phyloP scores from a whole-genome alignment of 2,797 vertebrate species.

The Onychomys arenicola region DNA sequence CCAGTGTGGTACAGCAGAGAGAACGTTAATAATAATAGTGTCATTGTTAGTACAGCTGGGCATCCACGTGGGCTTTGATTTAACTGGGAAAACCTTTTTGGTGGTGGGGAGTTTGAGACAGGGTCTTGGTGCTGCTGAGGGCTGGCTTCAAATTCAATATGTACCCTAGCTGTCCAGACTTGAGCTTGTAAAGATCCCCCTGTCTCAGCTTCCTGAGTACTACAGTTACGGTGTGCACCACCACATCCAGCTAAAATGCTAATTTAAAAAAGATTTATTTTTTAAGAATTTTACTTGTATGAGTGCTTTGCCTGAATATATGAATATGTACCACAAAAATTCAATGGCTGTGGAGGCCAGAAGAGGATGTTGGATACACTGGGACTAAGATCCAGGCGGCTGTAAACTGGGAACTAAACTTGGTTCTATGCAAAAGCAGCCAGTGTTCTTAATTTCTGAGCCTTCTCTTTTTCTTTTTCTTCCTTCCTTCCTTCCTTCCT shows the following conservation, averaged over 20 bases:
- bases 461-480: too few relatives aligned
- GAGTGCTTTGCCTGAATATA: background rate
- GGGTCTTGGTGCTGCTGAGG: background rate
- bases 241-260: background rate
- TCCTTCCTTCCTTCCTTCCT: too few relatives aligned
- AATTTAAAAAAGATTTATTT: background rate
- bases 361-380: background rate
- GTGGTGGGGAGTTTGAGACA: background rate
- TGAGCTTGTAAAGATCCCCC: background rate
- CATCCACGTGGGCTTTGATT: background rate
- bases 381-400: background rate
- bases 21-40: background rate
- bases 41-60: background rate
- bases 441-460: background rate
- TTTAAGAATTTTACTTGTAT: background rate
- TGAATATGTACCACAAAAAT: background rate
- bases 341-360: background rate
- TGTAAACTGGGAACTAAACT: background rate
- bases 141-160: background rate
- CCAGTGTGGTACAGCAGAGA: background rate
- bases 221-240: background rate
- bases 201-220: background rate
- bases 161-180: background rate
- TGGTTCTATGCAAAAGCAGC: background rate
- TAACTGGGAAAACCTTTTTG: background rate